These are phyloP conservation scores for Eutolmus rufibarbis DNA, from an alignment of 2,888 invertebrate genomes.

Conservation along the genomic window DNA sequence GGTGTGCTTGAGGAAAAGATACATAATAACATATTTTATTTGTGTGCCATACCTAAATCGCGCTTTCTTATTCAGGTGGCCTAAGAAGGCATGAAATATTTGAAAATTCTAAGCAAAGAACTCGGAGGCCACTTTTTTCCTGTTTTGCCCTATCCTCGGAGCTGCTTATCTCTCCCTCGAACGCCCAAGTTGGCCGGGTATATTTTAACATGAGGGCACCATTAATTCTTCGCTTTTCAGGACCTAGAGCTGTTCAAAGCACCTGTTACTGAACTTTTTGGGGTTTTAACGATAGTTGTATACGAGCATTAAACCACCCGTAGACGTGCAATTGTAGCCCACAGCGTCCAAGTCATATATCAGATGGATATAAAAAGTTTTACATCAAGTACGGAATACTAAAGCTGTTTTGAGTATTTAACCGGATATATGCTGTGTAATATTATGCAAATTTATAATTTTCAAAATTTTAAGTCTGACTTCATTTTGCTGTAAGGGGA, in stretches of 20 bases:
- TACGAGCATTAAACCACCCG: not conserved
- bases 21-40: conserved; percentile 26
- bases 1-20: conserved; percentile 11
- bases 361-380: not conserved
- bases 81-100: conserved; percentile 8
- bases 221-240: conserved; percentile 23
- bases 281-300: conserved; percentile 23
- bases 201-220: conserved; percentile 21
- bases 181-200: not conserved
- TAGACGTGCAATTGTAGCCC: not conserved
- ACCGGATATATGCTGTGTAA: not conserved
- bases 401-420: not conserved
- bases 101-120: not conserved
- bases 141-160: not conserved
- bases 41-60: not conserved
- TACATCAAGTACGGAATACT: not conserved
- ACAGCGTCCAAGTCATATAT: conserved; percentile 7
- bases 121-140: conserved; percentile 14
- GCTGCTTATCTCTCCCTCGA: conserved; percentile 1
- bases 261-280: conserved; percentile 31
- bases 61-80: not conserved
- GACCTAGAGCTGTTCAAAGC: conserved; percentile 6
- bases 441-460: not conserved
- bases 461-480: not conserved
- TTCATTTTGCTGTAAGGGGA: not conserved